Percentiles rank a stretch among this genome's conserved stretches.
Evolutionary conservation across 2,113 vertebrate species (phyloP).

Genomic region (Tyrannus savana): DNA sequence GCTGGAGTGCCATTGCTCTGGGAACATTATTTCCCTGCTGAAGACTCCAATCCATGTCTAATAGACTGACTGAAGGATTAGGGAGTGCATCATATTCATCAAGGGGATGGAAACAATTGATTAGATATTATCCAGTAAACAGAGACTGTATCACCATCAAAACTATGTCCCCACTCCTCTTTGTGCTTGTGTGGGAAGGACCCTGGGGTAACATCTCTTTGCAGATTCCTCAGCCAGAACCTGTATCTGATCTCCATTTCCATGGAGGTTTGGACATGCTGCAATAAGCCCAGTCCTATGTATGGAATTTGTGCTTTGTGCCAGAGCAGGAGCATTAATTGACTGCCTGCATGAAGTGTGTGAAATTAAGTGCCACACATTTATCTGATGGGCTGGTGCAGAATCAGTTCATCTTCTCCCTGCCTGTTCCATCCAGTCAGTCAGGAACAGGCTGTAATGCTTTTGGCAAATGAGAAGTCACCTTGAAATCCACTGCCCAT

Average conservation of each 20-base stretch:
- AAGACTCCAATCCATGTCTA: not conserved
- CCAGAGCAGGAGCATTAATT: conserved; percentile 20
- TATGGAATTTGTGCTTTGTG: not conserved
- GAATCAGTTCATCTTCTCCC: not conserved
- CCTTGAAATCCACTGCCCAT: conserved; percentile 28
- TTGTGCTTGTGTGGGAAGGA: not conserved
- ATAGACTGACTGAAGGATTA: not conserved
- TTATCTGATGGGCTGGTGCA: not conserved
- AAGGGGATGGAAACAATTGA: conserved; percentile 50
- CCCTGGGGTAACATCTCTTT: not conserved
- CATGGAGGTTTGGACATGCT: not conserved
- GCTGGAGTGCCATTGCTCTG: not conserved
- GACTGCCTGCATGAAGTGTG: conserved; percentile 16
- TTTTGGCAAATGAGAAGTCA: conserved; percentile 37
- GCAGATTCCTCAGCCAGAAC: not conserved
- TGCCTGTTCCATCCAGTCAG: not conserved
- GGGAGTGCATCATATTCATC: not conserved
- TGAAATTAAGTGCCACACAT: not conserved
- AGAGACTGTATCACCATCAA: conserved; percentile 1
- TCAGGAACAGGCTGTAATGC: not conserved
- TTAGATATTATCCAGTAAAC: conserved; percentile 34
- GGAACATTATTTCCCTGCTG: not conserved
- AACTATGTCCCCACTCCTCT: not conserved
- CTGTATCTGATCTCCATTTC: conserved; percentile 24
- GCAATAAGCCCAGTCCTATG: not conserved